Conservation (phyloP, 1,140 invertebrate species). For the Rhyacophila brunnea region DNA sequence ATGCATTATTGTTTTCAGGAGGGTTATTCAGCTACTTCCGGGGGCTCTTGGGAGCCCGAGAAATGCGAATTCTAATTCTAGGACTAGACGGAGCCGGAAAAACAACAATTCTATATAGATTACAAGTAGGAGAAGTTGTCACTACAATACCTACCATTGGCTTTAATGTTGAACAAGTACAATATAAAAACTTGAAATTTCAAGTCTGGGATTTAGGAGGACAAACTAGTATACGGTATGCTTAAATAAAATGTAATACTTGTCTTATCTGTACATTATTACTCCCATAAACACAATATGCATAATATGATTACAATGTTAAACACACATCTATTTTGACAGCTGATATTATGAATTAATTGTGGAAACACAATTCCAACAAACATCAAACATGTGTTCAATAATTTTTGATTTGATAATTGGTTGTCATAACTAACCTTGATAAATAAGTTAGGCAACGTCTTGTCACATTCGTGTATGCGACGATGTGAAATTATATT, state of each 20-base stretch:
- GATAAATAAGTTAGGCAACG: too few relatives aligned
- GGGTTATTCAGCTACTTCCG: slow-evolving; percentile 94
- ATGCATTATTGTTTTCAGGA: slow-evolving; percentile 61
- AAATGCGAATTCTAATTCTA: slow-evolving; percentile 97
- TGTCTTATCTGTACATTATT: background rate
- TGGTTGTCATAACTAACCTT: too few relatives aligned
- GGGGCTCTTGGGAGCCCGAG: slow-evolving; percentile 86
- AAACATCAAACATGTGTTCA: too few relatives aligned
- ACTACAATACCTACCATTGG: slow-evolving; percentile 97
- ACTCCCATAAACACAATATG: too few relatives aligned
- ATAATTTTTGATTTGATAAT: too few relatives aligned
- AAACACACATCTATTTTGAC: too few relatives aligned
- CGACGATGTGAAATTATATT: too few relatives aligned
- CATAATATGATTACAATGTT: too few relatives aligned
- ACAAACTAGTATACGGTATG: slow-evolving; percentile 88
- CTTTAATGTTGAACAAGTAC: slow-evolving; percentile 97
- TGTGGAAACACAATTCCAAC: too few relatives aligned
- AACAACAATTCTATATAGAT: slow-evolving; percentile 97
- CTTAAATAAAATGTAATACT: slow-evolving; percentile 7
- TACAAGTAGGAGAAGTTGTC: slow-evolving; percentile 99
- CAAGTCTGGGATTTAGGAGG: slow-evolving; percentile 99
- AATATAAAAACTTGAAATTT: slow-evolving; percentile 94
- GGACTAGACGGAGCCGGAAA: slow-evolving; percentile 98
- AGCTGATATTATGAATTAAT: too few relatives aligned
- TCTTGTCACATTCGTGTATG: too few relatives aligned